Conservation (phyloP, 2,797 vertebrate genomes). For the Parotocinclus haroldoi region DNA sequence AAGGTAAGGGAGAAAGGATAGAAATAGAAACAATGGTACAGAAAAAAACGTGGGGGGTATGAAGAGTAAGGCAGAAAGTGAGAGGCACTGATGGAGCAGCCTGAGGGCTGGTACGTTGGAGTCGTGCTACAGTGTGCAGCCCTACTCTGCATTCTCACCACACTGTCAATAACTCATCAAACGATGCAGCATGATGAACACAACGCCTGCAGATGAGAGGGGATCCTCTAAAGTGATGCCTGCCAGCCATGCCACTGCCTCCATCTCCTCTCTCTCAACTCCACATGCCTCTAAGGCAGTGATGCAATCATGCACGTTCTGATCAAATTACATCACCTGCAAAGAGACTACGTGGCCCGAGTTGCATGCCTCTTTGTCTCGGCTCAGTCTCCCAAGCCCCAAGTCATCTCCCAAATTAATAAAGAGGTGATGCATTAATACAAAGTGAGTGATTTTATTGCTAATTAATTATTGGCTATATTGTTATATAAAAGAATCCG, state of each 20-base stretch:
- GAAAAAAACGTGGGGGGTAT: conserved; percentile 3
- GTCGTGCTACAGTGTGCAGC: conserved; percentile 4
- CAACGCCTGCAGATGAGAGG: conserved; percentile 41
- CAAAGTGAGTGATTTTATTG: conserved; percentile 40
- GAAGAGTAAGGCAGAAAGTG: conserved; percentile 21
- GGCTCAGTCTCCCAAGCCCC: conserved; percentile 4
- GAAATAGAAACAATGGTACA: conserved; percentile 6
- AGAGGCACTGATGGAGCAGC: conserved; percentile 27
- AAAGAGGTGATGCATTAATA: conserved; percentile 2
- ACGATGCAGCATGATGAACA: conserved; percentile 43
- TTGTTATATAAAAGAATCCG: conserved; percentile 54
- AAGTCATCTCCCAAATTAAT: conserved; percentile 13
- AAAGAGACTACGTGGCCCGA: conserved; percentile 11
- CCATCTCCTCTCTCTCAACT: conserved; percentile 19
- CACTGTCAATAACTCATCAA: conserved; percentile 53
- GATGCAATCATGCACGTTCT: conserved; percentile 36
- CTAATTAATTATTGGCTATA: conserved; percentile 46
- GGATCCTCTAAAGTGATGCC: conserved; percentile 38
- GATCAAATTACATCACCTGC: conserved; percentile 46
- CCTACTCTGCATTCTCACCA: conserved; percentile 35
- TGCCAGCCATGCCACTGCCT: conserved; percentile 38
- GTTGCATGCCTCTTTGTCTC: conserved; percentile 12
- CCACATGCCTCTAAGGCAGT: conserved; percentile 24
- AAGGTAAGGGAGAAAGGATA: conserved; percentile 8
- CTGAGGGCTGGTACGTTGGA: conserved; percentile 22